Conservation (phyloP, 2,888 invertebrate species). For the Tipula unca region DNA sequence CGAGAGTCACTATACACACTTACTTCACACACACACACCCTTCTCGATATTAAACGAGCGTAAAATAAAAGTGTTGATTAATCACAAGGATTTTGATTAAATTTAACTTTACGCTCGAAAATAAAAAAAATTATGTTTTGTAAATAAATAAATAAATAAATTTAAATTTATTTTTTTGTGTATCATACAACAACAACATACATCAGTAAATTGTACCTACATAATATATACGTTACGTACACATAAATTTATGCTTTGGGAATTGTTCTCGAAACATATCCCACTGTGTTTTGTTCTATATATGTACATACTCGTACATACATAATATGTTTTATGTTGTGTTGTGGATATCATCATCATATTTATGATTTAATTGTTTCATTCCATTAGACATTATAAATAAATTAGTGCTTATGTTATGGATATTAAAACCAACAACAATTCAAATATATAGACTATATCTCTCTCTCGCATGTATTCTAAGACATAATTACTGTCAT, state of each 20-base stretch:
- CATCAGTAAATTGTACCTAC: background rate
- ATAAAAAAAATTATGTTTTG: background rate
- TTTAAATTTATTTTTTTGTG: background rate
- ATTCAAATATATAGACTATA: background rate
- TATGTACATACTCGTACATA: no score
- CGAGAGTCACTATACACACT: no score
- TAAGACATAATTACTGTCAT: background rate
- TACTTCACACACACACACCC: background rate
- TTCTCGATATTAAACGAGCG: background rate
- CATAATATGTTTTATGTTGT: no score
- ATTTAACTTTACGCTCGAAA: background rate
- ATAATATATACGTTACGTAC: background rate
- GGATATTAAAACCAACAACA: background rate
- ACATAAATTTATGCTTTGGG: background rate
- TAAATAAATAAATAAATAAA: background rate
- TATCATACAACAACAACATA: background rate
- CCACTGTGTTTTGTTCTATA: background rate
- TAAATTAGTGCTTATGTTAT: slow-evolving; percentile 2
- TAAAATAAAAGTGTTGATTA: background rate
- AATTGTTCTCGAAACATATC: background rate
- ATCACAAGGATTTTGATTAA: slow-evolving; percentile 8
- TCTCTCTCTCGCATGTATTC: background rate
- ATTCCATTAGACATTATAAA: slow-evolving; percentile 8
- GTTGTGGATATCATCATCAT: background rate
- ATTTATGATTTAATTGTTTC: background rate